Base-by-base conservation (phyloP, 2,888 invertebrate species). In the Hybos culiciformis region DNA sequence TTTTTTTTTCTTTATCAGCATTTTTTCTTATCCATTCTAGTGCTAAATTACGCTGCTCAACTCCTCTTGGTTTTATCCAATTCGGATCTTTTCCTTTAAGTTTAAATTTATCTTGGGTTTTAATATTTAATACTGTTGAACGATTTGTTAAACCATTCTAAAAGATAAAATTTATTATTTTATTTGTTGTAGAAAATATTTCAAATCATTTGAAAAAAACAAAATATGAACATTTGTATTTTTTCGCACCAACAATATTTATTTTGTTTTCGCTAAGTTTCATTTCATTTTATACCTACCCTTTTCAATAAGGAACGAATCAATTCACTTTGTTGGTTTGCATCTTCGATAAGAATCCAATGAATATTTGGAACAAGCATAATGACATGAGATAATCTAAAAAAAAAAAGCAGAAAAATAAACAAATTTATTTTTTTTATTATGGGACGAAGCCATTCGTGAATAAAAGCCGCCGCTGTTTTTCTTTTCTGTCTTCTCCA, bases 331-430 rank as follows among this genome's bases (percentile, higher is more conserved):
- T 57, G 84, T 7, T 63, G 61, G 14, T 70, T 69, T 0, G 88
- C 73, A 66, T 96, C 96, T 69, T 96, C 94, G 23, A 96, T 76
- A 33, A 96, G 70, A 51, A 96, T 80, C 96, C 96, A 96, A 60
- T 91, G 84, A 45, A 96, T 72, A 61, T 88, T 86, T 48, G 85
- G 83, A 46, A 92, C 79, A 53, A 85, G 74, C 72, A 83, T 78
- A 49, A 96, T 74, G 3, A 91, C 83, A 58, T 94, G 87, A 7
- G 86, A 82, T 45, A 96, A 66, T 59, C 94, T 80, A 62, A 11
- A 36, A 14, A 37, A 40, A 23, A 39, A n/a, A 56, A 55, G 50
- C 50, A 47, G 37, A 23, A 2, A 24, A 33, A 36, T 12, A 34
- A 33, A 17, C 9, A n/a, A 8, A 9, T 9, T 34, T 34, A 34